Evolutionary conservation across 2,888 invertebrate genomes (phyloP).

Genomic region (Nymphalis urticae): DNA sequence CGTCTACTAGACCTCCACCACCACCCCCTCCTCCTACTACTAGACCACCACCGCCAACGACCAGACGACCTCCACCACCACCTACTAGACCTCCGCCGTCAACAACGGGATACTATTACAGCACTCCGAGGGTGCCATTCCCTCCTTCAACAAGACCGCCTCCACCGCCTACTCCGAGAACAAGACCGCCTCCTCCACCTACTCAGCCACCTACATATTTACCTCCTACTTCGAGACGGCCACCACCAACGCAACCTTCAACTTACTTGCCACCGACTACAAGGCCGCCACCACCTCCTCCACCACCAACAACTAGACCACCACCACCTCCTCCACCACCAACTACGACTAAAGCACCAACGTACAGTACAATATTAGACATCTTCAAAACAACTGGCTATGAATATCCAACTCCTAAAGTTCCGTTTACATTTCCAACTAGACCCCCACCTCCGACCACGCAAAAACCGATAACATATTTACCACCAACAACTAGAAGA

Average conservation of each 20-base stretch:
- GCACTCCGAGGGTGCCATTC: constrained; percentile 44
- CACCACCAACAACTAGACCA: constrained; percentile 14
- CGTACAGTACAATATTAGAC: constrained; percentile 34
- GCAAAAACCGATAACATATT: background rate
- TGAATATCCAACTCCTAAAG: constrained; percentile 41
- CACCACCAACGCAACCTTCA: constrained; percentile 20
- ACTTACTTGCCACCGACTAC: constrained; percentile 24
- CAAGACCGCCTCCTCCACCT: constrained; percentile 12
- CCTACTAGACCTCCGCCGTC: constrained; percentile 17
- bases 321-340: constrained; percentile 19
- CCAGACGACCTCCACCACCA: constrained; percentile 11
- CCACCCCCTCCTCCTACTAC: constrained; percentile 6
- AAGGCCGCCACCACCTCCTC: constrained; percentile 15
- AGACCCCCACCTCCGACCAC: constrained; percentile 28
- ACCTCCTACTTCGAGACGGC: constrained; percentile 22
- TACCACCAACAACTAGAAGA: constrained; percentile 20
- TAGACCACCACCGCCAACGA: constrained; percentile 24
- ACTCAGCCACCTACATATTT: constrained; percentile 21
- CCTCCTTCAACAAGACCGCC: constrained; percentile 23
- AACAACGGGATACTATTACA: constrained; percentile 55
- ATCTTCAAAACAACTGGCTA: constrained; percentile 42
- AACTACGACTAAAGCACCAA: constrained; percentile 30
- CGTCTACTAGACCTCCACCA: constrained; percentile 28
- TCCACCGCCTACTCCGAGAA: constrained; percentile 14
- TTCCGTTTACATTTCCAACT: constrained; percentile 38